Conservation (phyloP, 2,113 vertebrate genomes). For the Pteropus alecto region DNA sequence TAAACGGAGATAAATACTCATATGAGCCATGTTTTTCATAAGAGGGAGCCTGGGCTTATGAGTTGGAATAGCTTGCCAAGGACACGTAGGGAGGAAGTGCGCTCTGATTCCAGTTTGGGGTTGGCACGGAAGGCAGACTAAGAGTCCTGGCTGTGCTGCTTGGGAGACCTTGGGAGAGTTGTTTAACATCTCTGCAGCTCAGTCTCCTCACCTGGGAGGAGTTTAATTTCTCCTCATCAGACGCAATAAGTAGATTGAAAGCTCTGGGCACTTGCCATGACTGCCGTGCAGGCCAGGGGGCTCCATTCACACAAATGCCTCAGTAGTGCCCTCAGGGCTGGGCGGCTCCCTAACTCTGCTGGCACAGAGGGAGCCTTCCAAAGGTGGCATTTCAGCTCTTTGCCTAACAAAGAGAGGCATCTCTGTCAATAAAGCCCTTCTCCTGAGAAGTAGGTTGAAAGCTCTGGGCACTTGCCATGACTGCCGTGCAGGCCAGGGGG, state of each 20-base stretch:
- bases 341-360: not conserved
- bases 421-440: too few species aligned
- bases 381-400: not conserved
- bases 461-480: not conserved
- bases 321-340: accelerated
- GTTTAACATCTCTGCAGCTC: not conserved
- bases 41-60: not conserved
- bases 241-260: not conserved
- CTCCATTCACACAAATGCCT: not conserved
- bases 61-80: not conserved
- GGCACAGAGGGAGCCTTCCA: not conserved
- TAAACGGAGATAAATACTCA: not conserved
- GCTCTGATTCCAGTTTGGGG: not conserved
- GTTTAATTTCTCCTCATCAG: not conserved
- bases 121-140: not conserved
- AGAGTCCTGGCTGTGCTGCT: not conserved
- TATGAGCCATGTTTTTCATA: not conserved
- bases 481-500: not conserved
- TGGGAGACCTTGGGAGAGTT: not conserved
- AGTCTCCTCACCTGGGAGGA: not conserved
- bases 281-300: not conserved
- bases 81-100: not conserved
- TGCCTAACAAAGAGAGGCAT: not conserved
- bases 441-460: not conserved
- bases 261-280: not conserved